Base-by-base conservation (phyloP, 2,113 vertebrate species). In the Tretioscincus oriximinensis region DNA sequence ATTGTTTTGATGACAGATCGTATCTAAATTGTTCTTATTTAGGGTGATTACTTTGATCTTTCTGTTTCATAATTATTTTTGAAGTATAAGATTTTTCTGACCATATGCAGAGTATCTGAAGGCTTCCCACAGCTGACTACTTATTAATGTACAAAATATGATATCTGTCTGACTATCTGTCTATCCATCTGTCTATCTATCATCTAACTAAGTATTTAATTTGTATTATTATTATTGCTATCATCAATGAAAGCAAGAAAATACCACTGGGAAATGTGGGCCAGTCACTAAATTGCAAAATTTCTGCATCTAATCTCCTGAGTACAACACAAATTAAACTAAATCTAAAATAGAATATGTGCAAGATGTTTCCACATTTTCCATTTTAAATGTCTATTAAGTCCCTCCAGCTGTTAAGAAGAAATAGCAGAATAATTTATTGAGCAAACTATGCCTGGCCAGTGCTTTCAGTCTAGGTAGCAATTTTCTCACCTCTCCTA, bases 321-420 rank as follows among this genome's bases (percentile, higher is more conserved):
- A 31, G 1, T 1, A 66, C 26, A 58, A 1, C 21, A 86, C 81
- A 78, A 72, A 60, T 29, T 71, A 41, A 6, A 82, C 80, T 82
- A 63, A 11, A 80, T 78, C 9, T 21, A n/a, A 82, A 82, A 87
- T 16, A 7, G 9, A 84, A 85, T 21, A 3, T 14, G 58, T 83
- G 18, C 22, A 74, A 87, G 35, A 67, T 14, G 49, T 71, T 69
- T 35, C 24, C 72, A 3, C 28, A 14, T 41, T 81, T 88, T 82
- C 63, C 22, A 45, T 2, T 77, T 74, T 67, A 73, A 78, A 69
- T 74, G 49, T 63, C 28, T 22, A 60, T 76, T 81, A 61, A 69
- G 74, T 75, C 16, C 21, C 26, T 45, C 21, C 58, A 8, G 8
- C 69, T 47, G 49, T 66, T 69, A 47, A 31, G 64, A 63, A 82